phyloP scores from a whole-genome alignment of 2,888 invertebrate genomes.

The Tenodera sinensis region DNA sequence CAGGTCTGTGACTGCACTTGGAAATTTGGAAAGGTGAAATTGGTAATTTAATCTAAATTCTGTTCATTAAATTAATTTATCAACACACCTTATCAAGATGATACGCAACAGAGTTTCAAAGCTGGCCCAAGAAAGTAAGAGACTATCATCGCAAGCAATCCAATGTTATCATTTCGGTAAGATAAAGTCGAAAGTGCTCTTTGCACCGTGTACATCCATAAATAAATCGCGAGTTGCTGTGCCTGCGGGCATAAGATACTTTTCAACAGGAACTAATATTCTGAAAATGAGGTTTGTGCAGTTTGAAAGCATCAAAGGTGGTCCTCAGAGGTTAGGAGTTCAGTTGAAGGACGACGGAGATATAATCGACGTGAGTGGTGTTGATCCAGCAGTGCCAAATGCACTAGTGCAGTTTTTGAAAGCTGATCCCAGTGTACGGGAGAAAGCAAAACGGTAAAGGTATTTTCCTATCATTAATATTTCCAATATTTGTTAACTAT shows the following conservation, averaged over 20 bases:
- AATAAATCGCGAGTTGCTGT: background rate
- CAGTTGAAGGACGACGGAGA: slow-evolving; percentile 62
- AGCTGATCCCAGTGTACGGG: slow-evolving; percentile 47
- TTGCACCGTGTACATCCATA: background rate
- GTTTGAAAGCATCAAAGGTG: slow-evolving; percentile 32
- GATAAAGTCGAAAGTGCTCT: background rate
- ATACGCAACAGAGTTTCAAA: background rate
- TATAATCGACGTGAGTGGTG: slow-evolving; percentile 60
- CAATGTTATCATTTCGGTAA: background rate
- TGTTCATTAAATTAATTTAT: too few relatives aligned
- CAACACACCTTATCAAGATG: background rate
- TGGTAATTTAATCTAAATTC: background rate
- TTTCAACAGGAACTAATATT: background rate
- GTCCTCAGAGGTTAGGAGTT: slow-evolving; percentile 64
- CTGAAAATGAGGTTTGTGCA: slow-evolving; percentile 31
- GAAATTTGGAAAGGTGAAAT: background rate
- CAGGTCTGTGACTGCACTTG: too few relatives aligned
- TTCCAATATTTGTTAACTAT: too few relatives aligned
- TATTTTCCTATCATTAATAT: background rate
- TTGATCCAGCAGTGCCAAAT: slow-evolving; percentile 55
- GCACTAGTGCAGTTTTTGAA: slow-evolving; percentile 53
- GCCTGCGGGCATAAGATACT: slow-evolving; percentile 39
- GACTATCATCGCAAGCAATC: background rate
- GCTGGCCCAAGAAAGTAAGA: background rate
- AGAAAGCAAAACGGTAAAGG: slow-evolving; percentile 54